Evolutionary conservation across 2,797 vertebrate genomes (phyloP), one percentile per base, ranked within the genome.

Genomic region (Enteromius trimaculatus): DNA sequence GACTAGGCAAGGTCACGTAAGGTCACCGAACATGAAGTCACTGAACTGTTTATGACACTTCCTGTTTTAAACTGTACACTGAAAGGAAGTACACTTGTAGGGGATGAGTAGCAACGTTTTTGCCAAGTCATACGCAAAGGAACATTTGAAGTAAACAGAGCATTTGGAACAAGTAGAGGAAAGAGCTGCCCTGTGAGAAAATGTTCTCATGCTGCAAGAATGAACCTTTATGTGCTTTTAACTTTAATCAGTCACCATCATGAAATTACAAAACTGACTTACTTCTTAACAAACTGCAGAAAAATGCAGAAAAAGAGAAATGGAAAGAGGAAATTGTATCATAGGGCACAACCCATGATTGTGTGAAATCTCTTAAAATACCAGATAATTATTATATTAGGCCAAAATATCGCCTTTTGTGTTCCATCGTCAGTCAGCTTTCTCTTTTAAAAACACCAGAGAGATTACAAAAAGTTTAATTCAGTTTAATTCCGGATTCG

Each of bases 61-160:
- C 66, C 77, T 8, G 31, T 72, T 42, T 60, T 64, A 62, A 64
- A 79, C 21, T 62, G 42, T 16, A 53, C 31, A 3, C 23, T 31
- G n/a, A 74, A 75, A 74, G 60, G 23, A 77, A 64, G 76, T 21
- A 65, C 42, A 78, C 26, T 1, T 5, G 42, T 47, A 66, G 42
- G 13, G 60, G 5, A n/a, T 29, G 39, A 44, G 26, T 29, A 55
- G 3, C 17, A 64, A 66, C 71, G 47, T 79, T 51, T 82, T 77
- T 86, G 87, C 72, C 80, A 81, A 82, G 78, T 88, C 72, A 85
- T 62, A 58, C n/a, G 19, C 39, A 77, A 74, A 80, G 69, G 47
- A 82, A 84, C 66, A 62, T 44, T 84, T 44, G 11, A 21, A 83
- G 71, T 55, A 66, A 78, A 80, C 34, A 42, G 11, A 11, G 55